Percentiles rank a stretch among this genome's conserved stretches.
Conservation (phyloP, 1,140 invertebrate genomes). For the Berghia stephanieae region DNA sequence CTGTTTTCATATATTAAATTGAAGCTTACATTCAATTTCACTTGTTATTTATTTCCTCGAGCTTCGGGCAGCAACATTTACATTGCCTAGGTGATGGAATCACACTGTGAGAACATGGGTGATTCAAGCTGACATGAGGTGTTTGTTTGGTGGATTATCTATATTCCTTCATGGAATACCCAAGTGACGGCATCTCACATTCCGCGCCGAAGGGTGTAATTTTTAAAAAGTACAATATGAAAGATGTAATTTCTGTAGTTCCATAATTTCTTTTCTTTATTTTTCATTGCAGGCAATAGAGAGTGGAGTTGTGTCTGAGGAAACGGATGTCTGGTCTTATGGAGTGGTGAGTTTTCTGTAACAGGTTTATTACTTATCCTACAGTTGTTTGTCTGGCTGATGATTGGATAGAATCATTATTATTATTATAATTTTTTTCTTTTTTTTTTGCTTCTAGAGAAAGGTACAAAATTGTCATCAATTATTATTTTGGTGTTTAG, state of each 20-base stretch:
- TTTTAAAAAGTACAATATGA: background rate
- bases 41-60: no score
- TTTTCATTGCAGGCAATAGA: slow-evolving; percentile 57
- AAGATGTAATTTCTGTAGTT: background rate
- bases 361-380: background rate
- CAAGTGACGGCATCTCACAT: background rate
- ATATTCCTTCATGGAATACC: no score
- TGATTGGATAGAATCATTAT: background rate
- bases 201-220: background rate
- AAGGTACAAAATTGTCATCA: background rate
- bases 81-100: no score
- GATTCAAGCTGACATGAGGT: no score
- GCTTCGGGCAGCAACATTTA: no score
- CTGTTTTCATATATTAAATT: no score
- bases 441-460: background rate
- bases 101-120: no score
- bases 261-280: background rate
- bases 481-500: background rate
- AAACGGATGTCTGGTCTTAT: slow-evolving; percentile 65
- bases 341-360: slow-evolving; percentile 58
- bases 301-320: slow-evolving; percentile 61
- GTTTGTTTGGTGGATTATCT: no score
- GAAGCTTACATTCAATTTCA: no score
- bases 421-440: background rate
- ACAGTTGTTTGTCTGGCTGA: background rate